These are phyloP conservation scores for Phacellophora camtschatica DNA, from an alignment of 30 jellyfish, hydroid and myxozoan genomes.

Conservation along the genomic window DNA sequence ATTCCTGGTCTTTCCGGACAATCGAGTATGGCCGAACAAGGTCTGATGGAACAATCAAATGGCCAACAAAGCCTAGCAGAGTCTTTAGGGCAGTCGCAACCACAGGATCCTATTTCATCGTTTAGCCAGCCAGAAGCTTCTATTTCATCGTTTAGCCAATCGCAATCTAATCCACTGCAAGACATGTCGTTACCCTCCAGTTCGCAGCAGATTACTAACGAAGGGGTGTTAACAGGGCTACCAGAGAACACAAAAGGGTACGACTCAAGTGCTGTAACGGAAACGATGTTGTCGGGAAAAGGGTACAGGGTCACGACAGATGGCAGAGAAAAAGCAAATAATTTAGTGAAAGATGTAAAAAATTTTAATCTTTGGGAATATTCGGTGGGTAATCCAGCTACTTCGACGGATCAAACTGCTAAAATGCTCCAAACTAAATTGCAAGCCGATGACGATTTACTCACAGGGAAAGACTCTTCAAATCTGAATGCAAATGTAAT, in stretches of 20 bases:
- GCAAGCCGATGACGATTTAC: slow-evolving; percentile 23
- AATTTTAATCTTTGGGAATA: slow-evolving; percentile 88
- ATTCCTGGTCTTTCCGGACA: slow-evolving; percentile 2
- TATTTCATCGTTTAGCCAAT: slow-evolving; percentile 28
- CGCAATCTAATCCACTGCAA: neutral
- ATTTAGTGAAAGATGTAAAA: slow-evolving; percentile 76
- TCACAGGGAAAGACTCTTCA: slow-evolving; percentile 53
- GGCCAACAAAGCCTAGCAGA: neutral
- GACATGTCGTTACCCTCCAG: neutral
- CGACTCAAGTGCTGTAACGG: slow-evolving; percentile 40
- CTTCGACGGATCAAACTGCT: slow-evolving; percentile 70
- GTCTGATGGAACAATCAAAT: neutral
- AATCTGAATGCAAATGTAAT: slow-evolving; percentile 23
- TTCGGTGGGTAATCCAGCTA: slow-evolving; percentile 74
- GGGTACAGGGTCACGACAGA: slow-evolving; percentile 69
- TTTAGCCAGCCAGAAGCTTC: slow-evolving; percentile 13
- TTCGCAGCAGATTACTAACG: slow-evolving; percentile 46
- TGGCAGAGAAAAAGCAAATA: slow-evolving; percentile 64
- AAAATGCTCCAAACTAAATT: slow-evolving; percentile 45
- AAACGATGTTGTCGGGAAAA: slow-evolving; percentile 21
- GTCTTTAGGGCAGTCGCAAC: neutral
- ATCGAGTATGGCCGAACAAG: no score
- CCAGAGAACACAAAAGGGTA: slow-evolving; percentile 43
- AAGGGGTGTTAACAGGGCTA: slow-evolving; percentile 24
- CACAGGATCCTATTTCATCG: neutral